Base-by-base conservation (phyloP, 2,113 vertebrate species). In the Egretta garzetta region DNA sequence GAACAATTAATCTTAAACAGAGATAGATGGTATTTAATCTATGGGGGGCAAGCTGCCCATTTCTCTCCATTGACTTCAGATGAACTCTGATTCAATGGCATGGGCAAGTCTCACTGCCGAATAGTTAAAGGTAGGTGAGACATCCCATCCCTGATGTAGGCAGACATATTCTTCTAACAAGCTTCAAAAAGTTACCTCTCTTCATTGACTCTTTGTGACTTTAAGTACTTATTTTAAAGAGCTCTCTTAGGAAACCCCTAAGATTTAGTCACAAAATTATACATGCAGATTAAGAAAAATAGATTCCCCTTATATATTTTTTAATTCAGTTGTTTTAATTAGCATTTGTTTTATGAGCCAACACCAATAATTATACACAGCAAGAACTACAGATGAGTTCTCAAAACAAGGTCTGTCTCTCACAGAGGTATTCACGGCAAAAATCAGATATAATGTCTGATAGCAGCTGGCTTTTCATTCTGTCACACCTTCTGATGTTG, bases 371-470 rank as follows among this genome's bases (percentile, higher is more conserved):
- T 92, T 86, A 70, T 64, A 86, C 24, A 67, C 20, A 76, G 19
- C 16, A 81, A 72, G 50, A 80, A 70, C 20, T 86, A 67, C 43
- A 91, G 62, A 88, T n/a, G 77, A 94, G 10, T 89, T 93, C 33
- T 94, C 37, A 86, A 84, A 93, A 85, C 67, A 95, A 75, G 26
- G 13, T 88, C 67, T 88, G 68, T 68, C 41, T 84, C 85, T 95
- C 80, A 83, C 77, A 95, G 75, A 63, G 64, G 39, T 70, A 77
- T n/a, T 92, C 19, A 66, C 53, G n/a, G 32, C 33, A 86, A 39
- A 94, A 96, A 59, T 89, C 90, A 91, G 50, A 71, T 58, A 80
- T 30, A 91, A 80, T 58, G 35, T 41, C 35, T 91, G 74, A 86
- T 86, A 80, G 22, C 55, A 93, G 26, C 68, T 91, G 73, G 23